Base-by-base conservation (phyloP, 2,888 invertebrate species). In the Phortica okadai region DNA sequence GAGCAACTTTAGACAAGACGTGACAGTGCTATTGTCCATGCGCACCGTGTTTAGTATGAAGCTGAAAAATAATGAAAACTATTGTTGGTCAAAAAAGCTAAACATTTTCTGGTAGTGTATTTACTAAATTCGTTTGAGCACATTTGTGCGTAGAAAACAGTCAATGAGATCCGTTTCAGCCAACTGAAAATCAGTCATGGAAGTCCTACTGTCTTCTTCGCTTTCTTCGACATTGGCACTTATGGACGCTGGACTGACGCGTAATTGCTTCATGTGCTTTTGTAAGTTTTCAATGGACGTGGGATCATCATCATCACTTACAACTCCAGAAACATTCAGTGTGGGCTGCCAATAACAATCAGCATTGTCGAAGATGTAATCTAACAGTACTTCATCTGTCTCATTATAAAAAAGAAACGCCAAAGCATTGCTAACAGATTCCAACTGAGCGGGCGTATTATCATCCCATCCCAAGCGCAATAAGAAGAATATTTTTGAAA, bases 401-500 rank as follows among this genome's bases (percentile, higher is more conserved):
- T 95, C 94, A 83, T 95, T 95, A 83, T 94, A 95, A 69, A 97
- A 91, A 62, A 98, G 92, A 87, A 95, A 94, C 78, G 95, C 93
- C 86, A 98, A 92, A 0, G 95, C 95, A 90, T 94, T 94, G 16
- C 97, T 92, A 14, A 96, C 94, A n/a, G 97, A 94, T 82, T 95
- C 94, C 58, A 97, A 91, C 67, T 96, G 93, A 2, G 94, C 93
- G 0, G 94, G 93, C 42, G 95, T 94, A 82, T 95, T 95, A 87
- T 98, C 97, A 91, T 98, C 98, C 82, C 98, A 92, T 0, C 97
- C 95, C 92, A 96, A 96, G 84, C 98, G 93, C 73, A 98, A 86
- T 0, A 98, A 92, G 85, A 98, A 95, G 86, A 97, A 95, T 89
- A 93, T 95, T 94, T 93, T 96, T 91, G 93, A 96, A 84, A 93